Evolutionary conservation across 2,888 invertebrate genomes (phyloP), one percentile per base, ranked within the genome.

Genomic region (Oeneis ivallda): DNA sequence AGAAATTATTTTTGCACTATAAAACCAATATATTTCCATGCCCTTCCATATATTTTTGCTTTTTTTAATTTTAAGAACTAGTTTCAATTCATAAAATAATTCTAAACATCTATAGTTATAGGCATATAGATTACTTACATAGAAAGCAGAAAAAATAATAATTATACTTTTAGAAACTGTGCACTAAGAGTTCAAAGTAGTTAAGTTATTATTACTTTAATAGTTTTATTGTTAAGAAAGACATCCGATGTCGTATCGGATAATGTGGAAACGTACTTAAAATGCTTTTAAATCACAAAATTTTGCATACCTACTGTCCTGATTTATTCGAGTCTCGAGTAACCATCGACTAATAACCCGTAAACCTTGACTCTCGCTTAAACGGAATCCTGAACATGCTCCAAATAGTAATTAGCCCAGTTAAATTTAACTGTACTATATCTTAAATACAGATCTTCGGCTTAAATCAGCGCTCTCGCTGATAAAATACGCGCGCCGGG

Each of bases 351-450:
- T 53, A 41, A 61, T 61, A 61, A 52, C 45, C 26, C 41, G 52
- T 52, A 61, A 61, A 61, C 61, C 61, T 61, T 61, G 61, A 52
- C 61, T 61, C 52, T 49, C 43, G 52, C 52, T 49, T 53, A 39
- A 65, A 63, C 59, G 15, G 49, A 58, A 58, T 64, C 52, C 64
- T 50, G 15, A 58, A 47, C 63, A 62, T 60, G 54, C 56, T 63
- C 63, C 49, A 65, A 67, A 70, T 63, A 63, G 69, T 67, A 69
- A 69, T 67, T 70, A 70, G 61, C 63, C 69, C 65, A 67, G 43
- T 67, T 67, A 60, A 50, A 50, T 56, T 67, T 69, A 67, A 67
- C 67, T 64, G 67, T 65, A 69, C 69, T 60, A 64, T 67, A 69
- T 65, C 62, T 56, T 45, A 53, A 56, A 62, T 49, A 60, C 60